Evolutionary conservation across 2,113 vertebrate species (phyloP).

Genomic region (Psammodynastes pulverulentus): DNA sequence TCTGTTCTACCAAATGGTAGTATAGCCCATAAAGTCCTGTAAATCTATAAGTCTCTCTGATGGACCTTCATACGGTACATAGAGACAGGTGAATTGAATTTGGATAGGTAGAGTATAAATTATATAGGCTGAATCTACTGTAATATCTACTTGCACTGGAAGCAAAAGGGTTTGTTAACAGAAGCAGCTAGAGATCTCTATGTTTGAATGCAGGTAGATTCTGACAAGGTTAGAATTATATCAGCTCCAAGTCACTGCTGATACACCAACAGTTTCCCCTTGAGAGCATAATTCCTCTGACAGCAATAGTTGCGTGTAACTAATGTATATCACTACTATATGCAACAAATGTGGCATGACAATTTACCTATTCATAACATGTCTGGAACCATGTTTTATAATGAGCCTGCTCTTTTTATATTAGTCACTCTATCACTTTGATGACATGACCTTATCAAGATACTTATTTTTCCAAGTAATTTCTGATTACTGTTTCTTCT

Average conservation of each 20-base stretch:
- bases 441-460: constrained; percentile 32
- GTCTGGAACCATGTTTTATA: constrained; percentile 43
- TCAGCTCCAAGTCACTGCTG: background rate
- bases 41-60: background rate
- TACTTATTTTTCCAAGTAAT: constrained; percentile 46
- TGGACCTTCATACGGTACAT: background rate
- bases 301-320: constrained; percentile 61
- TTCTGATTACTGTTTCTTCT: constrained; percentile 47
- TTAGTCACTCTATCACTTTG: constrained; percentile 25
- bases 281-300: constrained; percentile 40
- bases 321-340: constrained; percentile 47
- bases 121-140: background rate
- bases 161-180: background rate
- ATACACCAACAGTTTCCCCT: constrained; percentile 22
- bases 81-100: background rate
- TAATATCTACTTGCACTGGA: background rate
- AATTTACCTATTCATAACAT: constrained; percentile 31
- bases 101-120: background rate
- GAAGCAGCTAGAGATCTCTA: background rate
- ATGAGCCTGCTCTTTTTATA: constrained; percentile 57
- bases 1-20: background rate
- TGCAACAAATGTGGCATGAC: constrained; percentile 35
- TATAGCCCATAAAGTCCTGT: background rate
- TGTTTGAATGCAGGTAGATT: background rate
- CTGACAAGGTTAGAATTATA: constrained; percentile 45